Percentiles rank a stretch among this genome's conserved stretches.
Evolutionary conservation across 1,140 invertebrate species (phyloP).

Genomic region (Drosophila repletoides): DNA sequence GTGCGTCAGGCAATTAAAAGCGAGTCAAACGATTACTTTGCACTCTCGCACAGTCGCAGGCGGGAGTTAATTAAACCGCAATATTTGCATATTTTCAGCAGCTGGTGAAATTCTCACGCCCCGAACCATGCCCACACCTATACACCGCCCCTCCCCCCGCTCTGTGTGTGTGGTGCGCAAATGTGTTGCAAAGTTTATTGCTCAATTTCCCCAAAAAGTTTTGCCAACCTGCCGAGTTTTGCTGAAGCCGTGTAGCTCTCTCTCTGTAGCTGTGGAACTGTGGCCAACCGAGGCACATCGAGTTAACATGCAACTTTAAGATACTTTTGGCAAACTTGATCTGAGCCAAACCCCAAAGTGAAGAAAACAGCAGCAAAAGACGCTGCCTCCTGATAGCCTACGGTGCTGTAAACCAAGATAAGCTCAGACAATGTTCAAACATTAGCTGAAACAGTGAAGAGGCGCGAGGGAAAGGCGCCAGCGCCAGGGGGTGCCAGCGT

Average conservation of each 20-base stretch:
- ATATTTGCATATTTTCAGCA: conserved; percentile 77
- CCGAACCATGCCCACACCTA: background rate
- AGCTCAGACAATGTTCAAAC: conserved; percentile 70
- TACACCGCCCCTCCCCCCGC: background rate
- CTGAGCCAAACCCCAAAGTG: conserved; percentile 21
- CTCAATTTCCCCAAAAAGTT: conserved; percentile 72
- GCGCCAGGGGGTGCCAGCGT: no score
- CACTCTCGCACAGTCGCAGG: conserved; percentile 32
- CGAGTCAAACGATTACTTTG: conserved; percentile 42
- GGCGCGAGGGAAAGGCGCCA: background rate
- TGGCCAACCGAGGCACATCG: conserved; percentile 60
- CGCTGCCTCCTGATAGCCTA: conserved; percentile 37
- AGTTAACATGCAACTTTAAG: conserved; percentile 75
- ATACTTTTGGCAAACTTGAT: conserved; percentile 72
- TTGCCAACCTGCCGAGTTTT: conserved; percentile 45
- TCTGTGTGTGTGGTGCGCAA: conserved; percentile 18
- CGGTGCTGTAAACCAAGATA: conserved; percentile 55
- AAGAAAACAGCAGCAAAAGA: background rate
- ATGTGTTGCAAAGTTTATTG: conserved; percentile 67
- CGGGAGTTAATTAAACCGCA: conserved; percentile 78
- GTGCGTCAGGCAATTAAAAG: conserved; percentile 60
- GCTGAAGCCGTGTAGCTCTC: no score
- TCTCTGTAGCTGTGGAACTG: conserved; percentile 13
- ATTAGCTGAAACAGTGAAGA: conserved; percentile 22
- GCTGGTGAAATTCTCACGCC: conserved; percentile 25